Conservation (phyloP, 2,797 vertebrate genomes). For the Mormyrops attenuatus region DNA sequence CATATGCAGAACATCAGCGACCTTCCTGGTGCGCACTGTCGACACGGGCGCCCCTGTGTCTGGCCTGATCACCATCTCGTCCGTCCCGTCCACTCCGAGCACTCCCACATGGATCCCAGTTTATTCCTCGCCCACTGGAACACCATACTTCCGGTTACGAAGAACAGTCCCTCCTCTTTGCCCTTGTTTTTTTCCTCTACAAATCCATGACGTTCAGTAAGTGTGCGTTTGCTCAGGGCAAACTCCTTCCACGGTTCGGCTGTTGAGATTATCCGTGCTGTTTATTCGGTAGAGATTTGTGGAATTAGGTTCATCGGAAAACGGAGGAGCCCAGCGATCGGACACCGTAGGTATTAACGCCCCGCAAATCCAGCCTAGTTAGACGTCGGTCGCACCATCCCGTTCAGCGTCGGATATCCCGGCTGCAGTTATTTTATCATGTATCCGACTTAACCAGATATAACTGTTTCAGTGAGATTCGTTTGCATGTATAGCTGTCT, state of each 20-base stretch:
- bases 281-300: not conserved
- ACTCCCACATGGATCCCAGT: not conserved
- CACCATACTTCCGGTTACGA: conserved; percentile 5
- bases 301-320: not conserved
- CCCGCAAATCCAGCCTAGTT: not conserved
- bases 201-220: not conserved
- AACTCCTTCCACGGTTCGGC: not conserved
- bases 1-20: not conserved
- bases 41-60: not conserved
- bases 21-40: not conserved
- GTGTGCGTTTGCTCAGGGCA: not conserved
- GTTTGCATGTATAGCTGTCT: not conserved
- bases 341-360: not conserved
- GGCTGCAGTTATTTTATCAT: not conserved
- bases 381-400: not conserved
- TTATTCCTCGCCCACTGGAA: not conserved
- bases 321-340: not conserved
- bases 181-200: conserved; percentile 8
- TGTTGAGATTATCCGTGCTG: not conserved
- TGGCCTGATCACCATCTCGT: not conserved
- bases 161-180: not conserved
- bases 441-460: not conserved
- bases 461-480: not conserved
- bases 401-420: not conserved
- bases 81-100: not conserved